Base-by-base conservation (phyloP, 2,888 invertebrate species). In the Morpho deidamia region DNA sequence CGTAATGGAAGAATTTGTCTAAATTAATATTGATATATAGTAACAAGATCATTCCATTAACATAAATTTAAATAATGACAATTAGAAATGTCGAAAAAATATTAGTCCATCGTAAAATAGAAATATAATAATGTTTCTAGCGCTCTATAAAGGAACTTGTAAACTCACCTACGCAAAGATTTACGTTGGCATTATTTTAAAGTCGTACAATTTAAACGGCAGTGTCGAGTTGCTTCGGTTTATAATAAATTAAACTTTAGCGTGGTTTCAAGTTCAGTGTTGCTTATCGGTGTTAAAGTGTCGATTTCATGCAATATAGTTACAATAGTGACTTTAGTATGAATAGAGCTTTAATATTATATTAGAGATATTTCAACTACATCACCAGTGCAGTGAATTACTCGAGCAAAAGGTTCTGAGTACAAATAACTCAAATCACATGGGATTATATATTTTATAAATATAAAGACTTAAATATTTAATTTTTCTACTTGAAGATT, bases 121-220 rank as follows among this genome's bases (percentile, higher is more conserved):
- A 48, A 56, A 53, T 47, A 56, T 47, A 46, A 55, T 54, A 62
- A 58, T 53, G 56, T 61, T 55, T 56, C 57, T 56, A 48, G 51
- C 43, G 47, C 46, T 49, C 49, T 49, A 60, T 55, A 62, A 58
- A 62, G 58, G 56, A 55, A 58, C 62, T 45, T 62, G 61, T 63
- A 59, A 59, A 61, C 51, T 61, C 63, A 48, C 63, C 63, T 51
- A 63, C 63, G 61, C 61, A 55, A 56, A 59, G 63, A 59, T 59
- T 59, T 56, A 59, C 59, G 59, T 53, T 46, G 56, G 51, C 56
- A 53, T 54, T 54, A 54, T 54, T 51, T 56, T 59, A 56, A 56
- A 54, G 48, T 56, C 47, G 48, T 53, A 56, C 51, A 51, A 54
- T 56, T 59, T 59, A 59, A 56, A 44, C 59, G 35, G 51, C 54